phyloP scores from a whole-genome alignment of 2,888 invertebrate species.

The Anarsia innoxiella region DNA sequence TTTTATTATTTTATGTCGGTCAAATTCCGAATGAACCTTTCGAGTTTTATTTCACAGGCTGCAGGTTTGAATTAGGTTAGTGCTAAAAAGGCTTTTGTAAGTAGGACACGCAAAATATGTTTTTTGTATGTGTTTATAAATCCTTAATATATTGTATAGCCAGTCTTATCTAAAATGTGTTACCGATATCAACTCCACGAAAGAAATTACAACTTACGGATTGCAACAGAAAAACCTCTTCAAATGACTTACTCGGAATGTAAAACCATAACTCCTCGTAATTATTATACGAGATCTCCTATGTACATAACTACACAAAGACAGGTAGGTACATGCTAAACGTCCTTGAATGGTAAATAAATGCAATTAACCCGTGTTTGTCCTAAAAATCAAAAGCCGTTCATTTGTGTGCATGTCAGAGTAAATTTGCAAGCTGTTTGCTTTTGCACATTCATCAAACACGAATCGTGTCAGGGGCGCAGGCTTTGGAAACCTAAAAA shows the following conservation, averaged over 20 bases:
- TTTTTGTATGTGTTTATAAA: too few species aligned
- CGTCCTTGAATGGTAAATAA: too few species aligned
- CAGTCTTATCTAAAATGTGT: constrained; percentile 4
- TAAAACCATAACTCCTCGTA: too few species aligned
- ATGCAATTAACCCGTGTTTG: not conserved
- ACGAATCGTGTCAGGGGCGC: constrained; percentile 52
- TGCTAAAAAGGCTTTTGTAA: not conserved
- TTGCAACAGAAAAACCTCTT: constrained; percentile 4
- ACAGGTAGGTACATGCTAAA: too few species aligned
- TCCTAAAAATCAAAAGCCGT: constrained; percentile 10
- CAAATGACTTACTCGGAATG: constrained; percentile 3
- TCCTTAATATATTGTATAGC: too few species aligned
- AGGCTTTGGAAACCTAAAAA: constrained; percentile 11
- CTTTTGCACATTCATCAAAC: constrained; percentile 48
- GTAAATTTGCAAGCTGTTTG: constrained; percentile 27
- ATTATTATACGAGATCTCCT: too few species aligned
- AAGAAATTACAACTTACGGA: constrained; percentile 6
- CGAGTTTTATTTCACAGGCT: not conserved
- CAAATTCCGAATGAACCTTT: constrained; percentile 2
- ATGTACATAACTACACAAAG: too few species aligned
- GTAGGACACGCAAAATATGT: constrained; percentile 7
- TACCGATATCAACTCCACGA: constrained; percentile 7
- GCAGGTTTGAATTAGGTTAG: constrained; percentile 7
- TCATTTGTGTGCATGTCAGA: constrained; percentile 18
- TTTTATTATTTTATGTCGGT: constrained; percentile 7